Evolutionary conservation across 2,797 vertebrate genomes (phyloP), one percentile per base, ranked within the genome.

Genomic region (Chrysocyon brachyurus): DNA sequence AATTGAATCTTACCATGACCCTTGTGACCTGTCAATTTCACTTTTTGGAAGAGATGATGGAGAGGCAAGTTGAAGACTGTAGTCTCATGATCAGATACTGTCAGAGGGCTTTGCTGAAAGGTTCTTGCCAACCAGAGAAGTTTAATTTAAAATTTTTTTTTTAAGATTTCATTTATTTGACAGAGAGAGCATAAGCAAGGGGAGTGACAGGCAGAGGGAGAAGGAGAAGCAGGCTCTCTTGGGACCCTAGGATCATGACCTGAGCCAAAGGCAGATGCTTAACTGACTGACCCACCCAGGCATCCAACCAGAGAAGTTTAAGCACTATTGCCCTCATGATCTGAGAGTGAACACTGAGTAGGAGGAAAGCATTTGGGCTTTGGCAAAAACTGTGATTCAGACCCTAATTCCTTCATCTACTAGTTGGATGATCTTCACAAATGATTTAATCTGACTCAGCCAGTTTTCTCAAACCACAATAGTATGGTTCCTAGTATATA

Each of bases 381-480:
- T 93, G n/a, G 28, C 33, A 87, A 92, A 96, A 95, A 81, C 92
- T 59, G 70, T 36, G 12, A 12, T 81, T 87, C 31, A 83, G 24
- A 90, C 91, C 8, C 46, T 79, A 52, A 85, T 33, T 96, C 33
- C 26, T 84, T 46, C 9, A 36, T 24, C 56, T 75, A 64, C 61
- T 93, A 68, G 26, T 31, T 70, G n/a, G 11, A 4, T 68, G n/a
- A 79, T n/a, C 6, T 79, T 81, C 17, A 21, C 52, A 90, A 96
- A 68, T 90, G 31, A 92, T 49, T 83, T 90, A 31, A 78, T 94
- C 33, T 87, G 56, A 19, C 31, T 83, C 68, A 75, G 6, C 14
- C 70, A 91, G 40, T 70, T 86, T 88, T 73, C 54, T 91, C 49
- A 79, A 95, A 79, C 3, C 86, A n/a, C 40, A 87, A 70, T 54